These are phyloP conservation scores for Athalia rosae DNA, from an alignment of 2,888 invertebrate species.

Conservation along the genomic window DNA sequence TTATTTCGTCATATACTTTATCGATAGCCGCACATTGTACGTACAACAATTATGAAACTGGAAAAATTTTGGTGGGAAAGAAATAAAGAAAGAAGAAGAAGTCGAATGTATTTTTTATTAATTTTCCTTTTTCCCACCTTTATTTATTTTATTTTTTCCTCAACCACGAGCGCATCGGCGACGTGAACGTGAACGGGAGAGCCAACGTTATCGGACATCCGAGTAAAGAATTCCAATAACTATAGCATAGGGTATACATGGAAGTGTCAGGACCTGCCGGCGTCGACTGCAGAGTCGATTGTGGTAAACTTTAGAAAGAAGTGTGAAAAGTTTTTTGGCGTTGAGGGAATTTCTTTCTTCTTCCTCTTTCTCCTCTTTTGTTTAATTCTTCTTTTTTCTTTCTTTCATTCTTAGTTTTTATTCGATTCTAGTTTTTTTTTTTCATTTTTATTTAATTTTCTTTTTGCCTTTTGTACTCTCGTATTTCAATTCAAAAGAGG, in stretches of 20 bases:
- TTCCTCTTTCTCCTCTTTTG: constrained; percentile 32
- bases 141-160: too few species aligned
- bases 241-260: not conserved
- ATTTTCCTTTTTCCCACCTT: not conserved
- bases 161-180: too few species aligned
- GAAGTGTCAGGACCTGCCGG: constrained; percentile 35
- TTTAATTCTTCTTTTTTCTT: constrained; percentile 12
- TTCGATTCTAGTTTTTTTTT: constrained; percentile 31
- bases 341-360: constrained; percentile 32
- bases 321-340: constrained; percentile 31
- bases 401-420: constrained; percentile 29
- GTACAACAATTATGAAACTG: not conserved
- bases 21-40: not conserved
- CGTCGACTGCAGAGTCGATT: constrained; percentile 11
- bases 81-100: not conserved
- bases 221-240: constrained; percentile 37
- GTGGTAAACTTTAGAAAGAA: constrained; percentile 36
- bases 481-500: too few species aligned
- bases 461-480: constrained; percentile 3
- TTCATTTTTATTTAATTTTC: constrained; percentile 4
- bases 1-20: constrained; percentile 13
- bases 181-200: not conserved
- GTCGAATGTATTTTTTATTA: not conserved
- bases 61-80: not conserved
- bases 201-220: constrained; percentile 13